Evolutionary conservation across 2,797 vertebrate species (phyloP).

Genomic region (Tenualosa thibaudeaui): DNA sequence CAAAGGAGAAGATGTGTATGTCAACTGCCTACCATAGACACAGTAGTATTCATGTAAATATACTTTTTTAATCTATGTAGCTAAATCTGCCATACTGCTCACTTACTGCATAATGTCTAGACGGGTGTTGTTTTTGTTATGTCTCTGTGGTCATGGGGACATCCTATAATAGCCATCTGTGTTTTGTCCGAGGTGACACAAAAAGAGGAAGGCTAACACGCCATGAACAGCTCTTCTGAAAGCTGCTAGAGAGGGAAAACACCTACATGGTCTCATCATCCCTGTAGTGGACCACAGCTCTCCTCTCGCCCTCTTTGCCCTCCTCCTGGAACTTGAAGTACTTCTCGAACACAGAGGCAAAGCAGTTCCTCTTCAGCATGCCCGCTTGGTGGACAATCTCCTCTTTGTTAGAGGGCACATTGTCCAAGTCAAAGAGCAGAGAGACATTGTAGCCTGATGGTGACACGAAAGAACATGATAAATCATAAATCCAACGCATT

Average conservation of each 20-base stretch:
- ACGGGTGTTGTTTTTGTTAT: neutral
- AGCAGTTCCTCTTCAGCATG: constrained; percentile 98
- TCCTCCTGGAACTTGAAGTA: constrained; percentile 99
- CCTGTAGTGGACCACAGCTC: constrained; percentile 97
- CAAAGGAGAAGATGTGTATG: neutral
- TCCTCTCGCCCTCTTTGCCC: constrained; percentile 91
- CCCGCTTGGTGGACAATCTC: constrained; percentile 92
- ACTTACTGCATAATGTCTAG: neutral
- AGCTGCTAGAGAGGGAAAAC: neutral
- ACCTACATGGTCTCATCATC: constrained; percentile 97
- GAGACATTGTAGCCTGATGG: constrained; percentile 94
- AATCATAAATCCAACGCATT: neutral
- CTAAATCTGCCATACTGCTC: too few relatives aligned
- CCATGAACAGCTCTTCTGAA: neutral
- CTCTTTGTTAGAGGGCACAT: constrained; percentile 86
- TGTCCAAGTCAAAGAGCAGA: constrained; percentile 92
- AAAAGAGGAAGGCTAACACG: neutral
- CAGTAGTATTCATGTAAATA: too few relatives aligned
- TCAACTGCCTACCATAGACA: too few relatives aligned
- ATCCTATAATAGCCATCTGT: neutral
- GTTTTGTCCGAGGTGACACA: neutral
- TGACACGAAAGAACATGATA: neutral
- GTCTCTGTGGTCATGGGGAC: too few relatives aligned
- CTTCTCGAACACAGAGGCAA: constrained; percentile 97
- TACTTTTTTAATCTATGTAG: too few relatives aligned